These are phyloP conservation scores for Malurus alboscapulatus DNA, from an alignment of 2,113 vertebrate genomes.

Conservation along the genomic window DNA sequence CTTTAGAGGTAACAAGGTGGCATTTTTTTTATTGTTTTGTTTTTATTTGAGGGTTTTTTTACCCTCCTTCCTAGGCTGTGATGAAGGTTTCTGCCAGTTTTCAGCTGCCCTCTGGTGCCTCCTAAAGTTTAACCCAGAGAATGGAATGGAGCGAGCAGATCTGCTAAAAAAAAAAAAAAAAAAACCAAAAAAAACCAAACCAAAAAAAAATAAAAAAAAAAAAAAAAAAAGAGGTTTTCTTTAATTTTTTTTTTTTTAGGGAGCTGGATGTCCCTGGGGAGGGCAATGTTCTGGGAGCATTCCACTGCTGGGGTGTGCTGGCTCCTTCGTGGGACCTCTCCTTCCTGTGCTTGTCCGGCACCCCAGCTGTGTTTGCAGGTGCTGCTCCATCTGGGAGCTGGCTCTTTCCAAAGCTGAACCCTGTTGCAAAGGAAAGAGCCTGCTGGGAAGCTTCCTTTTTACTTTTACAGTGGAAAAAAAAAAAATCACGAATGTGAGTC, in stretches of 20 bases:
- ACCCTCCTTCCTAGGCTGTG: not conserved
- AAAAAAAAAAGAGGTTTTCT: not conserved
- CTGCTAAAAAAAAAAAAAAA: not conserved
- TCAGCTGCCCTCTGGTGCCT: constrained; percentile 66
- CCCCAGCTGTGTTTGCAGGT: not conserved
- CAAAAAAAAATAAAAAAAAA: no score
- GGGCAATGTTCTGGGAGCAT: not conserved
- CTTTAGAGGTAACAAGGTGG: not conserved
- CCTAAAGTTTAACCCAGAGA: constrained; percentile 64
- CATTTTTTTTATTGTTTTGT: not conserved
- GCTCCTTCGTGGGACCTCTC: not conserved
- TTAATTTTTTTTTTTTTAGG: not conserved
- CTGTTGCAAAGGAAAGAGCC: not conserved
- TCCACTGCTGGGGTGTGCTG: not conserved
- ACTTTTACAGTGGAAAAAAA: not conserved
- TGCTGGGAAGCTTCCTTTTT: not conserved
- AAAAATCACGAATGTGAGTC: not conserved
- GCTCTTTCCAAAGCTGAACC: not conserved
- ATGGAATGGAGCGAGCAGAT: not conserved
- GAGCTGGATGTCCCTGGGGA: not conserved
- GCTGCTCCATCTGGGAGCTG: constrained; percentile 1
- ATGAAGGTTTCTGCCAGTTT: constrained; percentile 31
- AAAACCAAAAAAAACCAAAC: no score
- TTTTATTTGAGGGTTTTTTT: not conserved
- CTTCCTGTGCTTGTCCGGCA: not conserved